These are phyloP conservation scores for Hormaphis cornu DNA, from an alignment of 1,140 invertebrate genomes.

Conservation along the genomic window DNA sequence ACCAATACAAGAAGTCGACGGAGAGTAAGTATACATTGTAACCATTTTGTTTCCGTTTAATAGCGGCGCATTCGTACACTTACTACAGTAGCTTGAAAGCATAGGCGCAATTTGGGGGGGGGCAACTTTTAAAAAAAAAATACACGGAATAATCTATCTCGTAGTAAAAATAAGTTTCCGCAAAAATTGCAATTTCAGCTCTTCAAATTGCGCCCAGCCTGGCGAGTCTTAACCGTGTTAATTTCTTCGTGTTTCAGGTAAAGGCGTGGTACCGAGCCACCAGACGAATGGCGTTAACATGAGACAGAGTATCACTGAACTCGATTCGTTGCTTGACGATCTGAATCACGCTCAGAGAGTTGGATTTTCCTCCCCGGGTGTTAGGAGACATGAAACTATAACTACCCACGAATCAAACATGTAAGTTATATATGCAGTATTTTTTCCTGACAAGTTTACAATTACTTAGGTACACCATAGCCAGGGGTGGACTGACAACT, in stretches of 20 bases:
- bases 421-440: neutral
- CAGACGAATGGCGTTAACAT: constrained; percentile 28
- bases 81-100: too few relatives aligned
- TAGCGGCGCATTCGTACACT: too few relatives aligned
- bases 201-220: too few relatives aligned
- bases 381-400: constrained; percentile 1
- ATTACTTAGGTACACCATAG: too few relatives aligned
- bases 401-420: neutral
- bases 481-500: too few relatives aligned
- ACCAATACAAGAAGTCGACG: constrained; percentile 23
- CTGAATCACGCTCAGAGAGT: constrained; percentile 40
- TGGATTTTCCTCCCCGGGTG: constrained; percentile 35
- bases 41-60: neutral
- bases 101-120: neutral
- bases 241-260: constrained; percentile 1
- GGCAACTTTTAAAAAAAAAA: too few relatives aligned
- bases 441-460: too few relatives aligned
- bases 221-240: too few relatives aligned
- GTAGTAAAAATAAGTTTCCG: too few relatives aligned
- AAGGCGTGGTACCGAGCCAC: neutral
- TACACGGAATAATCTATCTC: too few relatives aligned
- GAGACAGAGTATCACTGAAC: constrained; percentile 39
- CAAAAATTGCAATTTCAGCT: too few relatives aligned
- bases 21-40: neutral
- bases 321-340: constrained; percentile 40